Evolutionary conservation across 2,888 invertebrate species (phyloP).

Genomic region (Leptinotarsa rubiginosa): DNA sequence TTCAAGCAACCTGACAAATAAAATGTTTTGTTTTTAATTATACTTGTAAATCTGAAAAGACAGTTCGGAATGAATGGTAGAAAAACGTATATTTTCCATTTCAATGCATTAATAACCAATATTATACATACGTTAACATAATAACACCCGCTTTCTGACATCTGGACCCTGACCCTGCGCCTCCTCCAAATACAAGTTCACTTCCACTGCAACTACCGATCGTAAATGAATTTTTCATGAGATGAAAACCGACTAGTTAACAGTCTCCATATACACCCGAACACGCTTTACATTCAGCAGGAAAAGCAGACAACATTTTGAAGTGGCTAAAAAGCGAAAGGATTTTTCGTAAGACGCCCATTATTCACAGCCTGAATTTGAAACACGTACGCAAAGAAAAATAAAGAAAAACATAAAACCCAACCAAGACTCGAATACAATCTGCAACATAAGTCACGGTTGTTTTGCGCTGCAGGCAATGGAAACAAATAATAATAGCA

Average conservation of each 20-base stretch:
- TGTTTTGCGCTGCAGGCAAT: slow-evolving; percentile 10
- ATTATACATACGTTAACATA: no score
- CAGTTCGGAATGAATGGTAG: no score
- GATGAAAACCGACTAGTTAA: slow-evolving; percentile 14
- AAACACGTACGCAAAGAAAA: slow-evolving; percentile 23
- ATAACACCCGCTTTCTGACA: no score
- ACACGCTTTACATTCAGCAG: slow-evolving; percentile 23
- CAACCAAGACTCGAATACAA: slow-evolving; percentile 26
- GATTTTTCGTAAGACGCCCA: slow-evolving; percentile 23
- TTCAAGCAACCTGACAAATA: no score
- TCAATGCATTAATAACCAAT: no score
- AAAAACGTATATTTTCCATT: no score
- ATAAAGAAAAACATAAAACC: slow-evolving; percentile 18
- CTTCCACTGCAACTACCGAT: not conserved
- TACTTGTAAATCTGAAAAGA: no score
- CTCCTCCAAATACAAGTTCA: not conserved
- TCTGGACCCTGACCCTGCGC: no score
- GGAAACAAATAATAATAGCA: slow-evolving; percentile 8
- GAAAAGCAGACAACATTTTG: slow-evolving; percentile 23
- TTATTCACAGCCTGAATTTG: slow-evolving; percentile 24
- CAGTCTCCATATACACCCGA: slow-evolving; percentile 16
- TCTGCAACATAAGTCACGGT: slow-evolving; percentile 22
- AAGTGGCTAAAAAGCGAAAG: slow-evolving; percentile 23
- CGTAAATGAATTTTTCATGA: slow-evolving; percentile 18
- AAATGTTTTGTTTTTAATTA: no score